A percentile compares a stretch with the other conserved stretches of the same genome.
phyloP scores from a whole-genome alignment of 2,797 vertebrate species.

The Molossus alvarezi region DNA sequence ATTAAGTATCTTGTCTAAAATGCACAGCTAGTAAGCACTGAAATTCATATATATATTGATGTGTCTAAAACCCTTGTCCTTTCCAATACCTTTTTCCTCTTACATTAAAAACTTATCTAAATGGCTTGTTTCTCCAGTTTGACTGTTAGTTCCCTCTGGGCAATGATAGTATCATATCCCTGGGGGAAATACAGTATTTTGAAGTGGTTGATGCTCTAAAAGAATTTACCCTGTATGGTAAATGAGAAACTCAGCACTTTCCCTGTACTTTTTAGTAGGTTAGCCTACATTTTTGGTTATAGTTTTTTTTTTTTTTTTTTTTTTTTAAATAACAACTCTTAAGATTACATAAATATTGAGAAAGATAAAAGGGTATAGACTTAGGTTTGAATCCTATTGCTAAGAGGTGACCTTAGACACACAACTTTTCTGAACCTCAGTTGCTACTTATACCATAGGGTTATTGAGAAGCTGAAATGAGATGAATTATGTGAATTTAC shows the following conservation, averaged over 20 bases:
- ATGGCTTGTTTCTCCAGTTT: not conserved
- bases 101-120: constrained; percentile 20
- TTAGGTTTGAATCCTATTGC: constrained; percentile 54
- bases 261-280: constrained; percentile 40
- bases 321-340: constrained; percentile 46
- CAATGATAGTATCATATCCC: constrained; percentile 37
- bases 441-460: not conserved
- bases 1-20: constrained; percentile 39
- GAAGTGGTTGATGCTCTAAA: constrained; percentile 26
- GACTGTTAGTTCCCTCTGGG: constrained; percentile 16
- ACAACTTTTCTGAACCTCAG: constrained; percentile 47
- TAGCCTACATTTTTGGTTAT: constrained; percentile 59
- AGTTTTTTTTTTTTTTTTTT: not conserved
- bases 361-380: constrained; percentile 2
- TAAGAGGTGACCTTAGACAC: not conserved
- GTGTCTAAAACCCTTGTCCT: constrained; percentile 19
- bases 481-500: not conserved
- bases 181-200: constrained; percentile 21
- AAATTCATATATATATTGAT: not conserved
- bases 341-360: constrained; percentile 62
- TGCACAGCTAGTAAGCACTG: constrained; percentile 10
- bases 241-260: constrained; percentile 56
- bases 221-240: constrained; percentile 44
- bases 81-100: constrained; percentile 35
- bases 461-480: constrained; percentile 64